Percentiles rank a stretch among this genome's conserved stretches.
phyloP scores from a whole-genome alignment of 2,113 vertebrate species.

The Piliocolobus tephrosceles region DNA sequence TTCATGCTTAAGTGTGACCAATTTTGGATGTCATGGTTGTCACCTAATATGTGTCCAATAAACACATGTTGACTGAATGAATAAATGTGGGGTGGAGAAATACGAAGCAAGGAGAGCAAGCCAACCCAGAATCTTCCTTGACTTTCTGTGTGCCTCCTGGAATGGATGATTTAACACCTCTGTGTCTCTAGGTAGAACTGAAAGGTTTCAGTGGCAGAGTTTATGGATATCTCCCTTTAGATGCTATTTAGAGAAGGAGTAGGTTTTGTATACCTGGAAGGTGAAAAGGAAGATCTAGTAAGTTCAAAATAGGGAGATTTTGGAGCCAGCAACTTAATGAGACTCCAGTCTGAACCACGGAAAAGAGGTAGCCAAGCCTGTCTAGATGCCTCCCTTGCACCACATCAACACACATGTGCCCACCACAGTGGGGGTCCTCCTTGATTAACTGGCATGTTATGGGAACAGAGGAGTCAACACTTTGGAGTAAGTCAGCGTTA shows the following conservation, averaged over 20 bases:
- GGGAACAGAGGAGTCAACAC: not conserved
- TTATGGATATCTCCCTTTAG: not conserved
- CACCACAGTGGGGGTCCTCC: accelerated
- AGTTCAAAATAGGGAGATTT: not conserved
- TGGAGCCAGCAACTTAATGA: not conserved
- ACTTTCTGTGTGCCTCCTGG: not conserved
- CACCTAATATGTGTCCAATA: not conserved
- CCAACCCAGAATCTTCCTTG: not conserved
- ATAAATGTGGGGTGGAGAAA: not conserved
- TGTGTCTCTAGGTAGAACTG: not conserved
- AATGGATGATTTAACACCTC: not conserved
- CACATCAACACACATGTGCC: not conserved
- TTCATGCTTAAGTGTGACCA: not conserved
- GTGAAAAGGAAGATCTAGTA: not conserved
- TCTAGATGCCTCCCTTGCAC: no score
- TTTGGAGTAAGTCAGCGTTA: not conserved
- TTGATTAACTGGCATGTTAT: no score
- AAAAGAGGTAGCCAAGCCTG: not conserved
- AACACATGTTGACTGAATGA: not conserved
- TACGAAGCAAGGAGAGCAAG: not conserved
- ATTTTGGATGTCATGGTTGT: not conserved
- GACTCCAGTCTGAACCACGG: not conserved
- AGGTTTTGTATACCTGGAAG: not conserved
- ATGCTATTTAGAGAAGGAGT: not conserved
- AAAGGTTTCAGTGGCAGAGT: not conserved